Evolutionary conservation across 2,113 vertebrate species (phyloP).

Genomic region (Sylvietta virens): DNA sequence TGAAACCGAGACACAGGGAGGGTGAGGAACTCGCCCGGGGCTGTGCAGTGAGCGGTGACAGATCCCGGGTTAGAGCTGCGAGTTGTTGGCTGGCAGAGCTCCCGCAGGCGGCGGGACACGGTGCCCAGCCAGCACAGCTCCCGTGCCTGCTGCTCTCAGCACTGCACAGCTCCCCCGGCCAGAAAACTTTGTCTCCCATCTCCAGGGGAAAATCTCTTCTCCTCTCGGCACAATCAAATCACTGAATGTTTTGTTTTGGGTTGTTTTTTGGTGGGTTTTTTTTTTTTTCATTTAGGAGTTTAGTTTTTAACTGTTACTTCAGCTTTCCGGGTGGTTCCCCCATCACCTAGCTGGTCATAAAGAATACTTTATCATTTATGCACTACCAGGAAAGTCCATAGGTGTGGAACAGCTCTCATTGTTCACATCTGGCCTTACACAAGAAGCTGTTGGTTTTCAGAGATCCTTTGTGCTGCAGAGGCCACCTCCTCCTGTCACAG

Average conservation of each 20-base stretch:
- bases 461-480: not conserved
- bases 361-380: not conserved
- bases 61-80: not conserved
- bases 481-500: not conserved
- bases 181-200: conserved; percentile 1
- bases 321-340: not conserved
- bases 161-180: not conserved
- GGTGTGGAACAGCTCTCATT: not conserved
- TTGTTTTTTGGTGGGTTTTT: not conserved
- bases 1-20: conserved; percentile 31
- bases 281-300: not conserved
- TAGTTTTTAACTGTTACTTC: not conserved
- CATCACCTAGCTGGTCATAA: not conserved
- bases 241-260: not conserved
- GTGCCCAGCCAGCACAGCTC: not conserved
- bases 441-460: not conserved
- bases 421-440: not conserved
- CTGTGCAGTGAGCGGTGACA: conserved; percentile 44
- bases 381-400: not conserved
- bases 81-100: not conserved
- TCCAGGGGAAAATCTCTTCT: not conserved
- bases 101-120: not conserved
- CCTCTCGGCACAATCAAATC: not conserved
- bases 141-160: not conserved
- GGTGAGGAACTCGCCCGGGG: conserved; percentile 36